Percentiles rank a stretch among this genome's conserved stretches.
Evolutionary conservation across 2,888 invertebrate species (phyloP).

Genomic region (Caenorhabditis sp.): DNA sequence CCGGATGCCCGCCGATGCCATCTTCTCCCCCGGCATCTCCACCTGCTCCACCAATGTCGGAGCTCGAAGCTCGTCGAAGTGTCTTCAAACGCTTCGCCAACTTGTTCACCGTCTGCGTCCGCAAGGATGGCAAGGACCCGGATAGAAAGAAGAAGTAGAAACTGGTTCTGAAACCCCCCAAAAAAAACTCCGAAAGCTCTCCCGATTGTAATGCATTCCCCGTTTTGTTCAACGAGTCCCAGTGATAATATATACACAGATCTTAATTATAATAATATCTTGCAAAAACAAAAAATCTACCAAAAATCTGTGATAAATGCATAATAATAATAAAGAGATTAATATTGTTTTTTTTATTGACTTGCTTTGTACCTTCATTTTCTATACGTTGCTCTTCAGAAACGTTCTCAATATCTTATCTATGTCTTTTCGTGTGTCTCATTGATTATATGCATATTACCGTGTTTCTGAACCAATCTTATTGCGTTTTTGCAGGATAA

Average conservation of each 20-base stretch:
- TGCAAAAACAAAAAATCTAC: background rate
- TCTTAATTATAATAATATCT: too few relatives aligned
- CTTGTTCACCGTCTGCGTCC: background rate
- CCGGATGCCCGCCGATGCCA: background rate
- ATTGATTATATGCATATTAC: background rate
- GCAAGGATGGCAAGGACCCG: background rate
- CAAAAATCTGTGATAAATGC: background rate
- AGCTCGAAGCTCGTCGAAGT: too few relatives aligned
- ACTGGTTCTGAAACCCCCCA: too few relatives aligned
- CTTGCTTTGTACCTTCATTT: background rate
- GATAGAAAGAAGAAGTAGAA: background rate
- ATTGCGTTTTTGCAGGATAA: constrained; percentile 45
- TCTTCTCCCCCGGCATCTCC: too few relatives aligned
- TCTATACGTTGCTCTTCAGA: constrained; percentile 32
- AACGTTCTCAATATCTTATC: constrained; percentile 51
- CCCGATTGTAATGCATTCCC: too few relatives aligned
- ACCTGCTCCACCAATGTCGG: too few relatives aligned
- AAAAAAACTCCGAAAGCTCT: too few relatives aligned
- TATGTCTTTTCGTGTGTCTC: constrained; percentile 1
- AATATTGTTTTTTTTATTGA: background rate
- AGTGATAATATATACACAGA: too few relatives aligned
- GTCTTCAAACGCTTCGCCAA: background rate
- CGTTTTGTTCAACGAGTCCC: too few relatives aligned
- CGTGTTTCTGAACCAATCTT: too few relatives aligned
- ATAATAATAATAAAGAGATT: background rate